Evolutionary conservation across 1,140 invertebrate genomes (phyloP).

Genomic region (Cherax quadricarinatus): DNA sequence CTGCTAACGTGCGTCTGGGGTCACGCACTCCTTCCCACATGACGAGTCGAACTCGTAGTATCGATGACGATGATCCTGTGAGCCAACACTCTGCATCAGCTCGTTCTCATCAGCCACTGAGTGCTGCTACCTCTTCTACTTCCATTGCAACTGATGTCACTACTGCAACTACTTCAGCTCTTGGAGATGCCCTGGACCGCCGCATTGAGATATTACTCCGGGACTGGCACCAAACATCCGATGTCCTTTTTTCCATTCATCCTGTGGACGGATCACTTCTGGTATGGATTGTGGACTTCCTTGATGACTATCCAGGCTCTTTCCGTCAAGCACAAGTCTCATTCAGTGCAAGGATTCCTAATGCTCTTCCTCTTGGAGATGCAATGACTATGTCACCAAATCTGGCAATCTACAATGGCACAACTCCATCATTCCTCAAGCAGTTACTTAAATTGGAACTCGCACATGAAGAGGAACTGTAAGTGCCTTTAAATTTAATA

Average conservation of each 20-base stretch:
- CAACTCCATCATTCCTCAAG: slow-evolving; percentile 65
- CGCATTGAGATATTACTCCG: slow-evolving; percentile 95
- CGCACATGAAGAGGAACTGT: slow-evolving; percentile 66
- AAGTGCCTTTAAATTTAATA: slow-evolving; percentile 1
- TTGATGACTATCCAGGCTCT: slow-evolving; percentile 96
- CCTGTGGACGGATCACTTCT: slow-evolving; percentile 91
- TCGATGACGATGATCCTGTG: slow-evolving; percentile 64
- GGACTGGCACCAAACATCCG: slow-evolving; percentile 98
- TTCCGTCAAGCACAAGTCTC: slow-evolving; percentile 98
- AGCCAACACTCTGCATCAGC: slow-evolving; percentile 42
- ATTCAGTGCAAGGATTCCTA: slow-evolving; percentile 97
- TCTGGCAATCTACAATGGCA: slow-evolving; percentile 78
- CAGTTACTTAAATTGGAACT: slow-evolving; percentile 68
- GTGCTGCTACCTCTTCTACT: slow-evolving; percentile 88
- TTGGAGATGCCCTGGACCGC: slow-evolving; percentile 93
- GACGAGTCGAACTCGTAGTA: slow-evolving; percentile 35
- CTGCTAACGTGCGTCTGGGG: slow-evolving; percentile 3
- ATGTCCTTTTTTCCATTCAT: slow-evolving; percentile 97
- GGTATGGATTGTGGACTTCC: slow-evolving; percentile 92
- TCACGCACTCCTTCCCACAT: slow-evolving; percentile 55
- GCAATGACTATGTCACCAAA: slow-evolving; percentile 97
- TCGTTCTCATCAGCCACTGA: slow-evolving; percentile 75
- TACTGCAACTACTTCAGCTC: slow-evolving; percentile 74
- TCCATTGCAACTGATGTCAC: slow-evolving; percentile 86
- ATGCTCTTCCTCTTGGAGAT: slow-evolving; percentile 97